A percentile compares a stretch with the other conserved stretches of the same genome.
phyloP scores from a whole-genome alignment of 2,113 vertebrate species.

The Trochalopteron elliotii region DNA sequence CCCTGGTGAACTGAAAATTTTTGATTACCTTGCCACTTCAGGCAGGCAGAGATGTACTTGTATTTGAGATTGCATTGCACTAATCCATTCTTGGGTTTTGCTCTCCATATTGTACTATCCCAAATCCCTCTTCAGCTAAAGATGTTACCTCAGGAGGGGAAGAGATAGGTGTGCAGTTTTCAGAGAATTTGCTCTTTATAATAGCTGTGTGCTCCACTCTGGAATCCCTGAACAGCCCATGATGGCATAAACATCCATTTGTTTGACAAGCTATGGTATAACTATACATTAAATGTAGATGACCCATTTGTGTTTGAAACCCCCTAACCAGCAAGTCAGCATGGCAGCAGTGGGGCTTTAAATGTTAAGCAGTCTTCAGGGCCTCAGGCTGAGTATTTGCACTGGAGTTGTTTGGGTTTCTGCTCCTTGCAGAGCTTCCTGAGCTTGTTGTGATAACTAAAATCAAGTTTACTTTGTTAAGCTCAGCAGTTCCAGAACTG shows the following conservation, averaged over 20 bases:
- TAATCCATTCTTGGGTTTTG: neutral
- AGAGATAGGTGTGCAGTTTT: neutral
- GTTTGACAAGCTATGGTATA: neutral
- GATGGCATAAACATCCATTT: slow-evolving; percentile 9
- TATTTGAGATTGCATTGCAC: neutral
- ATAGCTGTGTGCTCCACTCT: neutral
- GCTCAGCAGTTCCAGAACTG: slow-evolving; percentile 79
- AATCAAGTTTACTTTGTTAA: slow-evolving; percentile 83
- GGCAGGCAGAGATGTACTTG: neutral
- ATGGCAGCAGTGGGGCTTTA: neutral
- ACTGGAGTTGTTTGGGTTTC: slow-evolving; percentile 63
- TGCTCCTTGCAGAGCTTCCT: slow-evolving; percentile 77
- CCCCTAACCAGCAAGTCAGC: slow-evolving; percentile 2
- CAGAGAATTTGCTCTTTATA: neutral
- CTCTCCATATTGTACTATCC: neutral
- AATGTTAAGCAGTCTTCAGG: slow-evolving; percentile 32
- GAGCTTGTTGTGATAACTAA: slow-evolving; percentile 83
- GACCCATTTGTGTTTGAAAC: slow-evolving; percentile 35
- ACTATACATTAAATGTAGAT: neutral
- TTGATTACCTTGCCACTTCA: neutral
- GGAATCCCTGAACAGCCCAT: neutral
- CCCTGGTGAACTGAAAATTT: neutral
- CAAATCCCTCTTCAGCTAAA: neutral
- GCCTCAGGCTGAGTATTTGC: slow-evolving; percentile 37
- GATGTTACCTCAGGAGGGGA: neutral